Base-by-base conservation (phyloP, 2,797 vertebrate species). In the Pampus argenteus region DNA sequence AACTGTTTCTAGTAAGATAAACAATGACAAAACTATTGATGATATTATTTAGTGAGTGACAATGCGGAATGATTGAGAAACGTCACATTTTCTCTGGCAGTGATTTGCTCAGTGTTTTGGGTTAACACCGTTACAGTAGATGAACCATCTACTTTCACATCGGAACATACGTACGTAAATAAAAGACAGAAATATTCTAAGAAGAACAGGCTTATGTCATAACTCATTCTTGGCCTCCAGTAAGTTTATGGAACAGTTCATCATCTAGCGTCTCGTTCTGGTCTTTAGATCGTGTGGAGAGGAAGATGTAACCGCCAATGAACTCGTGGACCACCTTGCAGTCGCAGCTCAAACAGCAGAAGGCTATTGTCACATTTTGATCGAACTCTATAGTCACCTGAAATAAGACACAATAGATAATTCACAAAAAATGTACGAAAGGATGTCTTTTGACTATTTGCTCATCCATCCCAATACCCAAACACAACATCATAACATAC, bases 231-330 rank as follows among this genome's bases (percentile, higher is more conserved):
- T 98, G 97, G 29, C 98, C 98, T 38, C 98, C 97, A 0, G 98
- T 99, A 66, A 99, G 92, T 93, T 98, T 99, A 85, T 97, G 97
- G 92, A 99, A 99, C 62, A 99, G 90, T 42, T 99, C 98, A 93
- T 98, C 98, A 2, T 99, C 98, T 68, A 99, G 88, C 0, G 95
- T 97, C 89, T 99, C 97, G 4, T 98, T 98, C 87, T 99, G 98
- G 92, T 97, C 98, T 90, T 99, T 99, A 63, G 97, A 97, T 65
- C 98, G 94, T 0, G 98, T 99, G 36, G 98, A 99, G 71, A 99
- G 84, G 93, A 99, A 99, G 88, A 99, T 99, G 89, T 99, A 99
- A 29, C 98, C 98, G 0, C 98, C 98, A 0, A 99, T 99, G 73
- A 96, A 98, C 84, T 99, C 98, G 0, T 99, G 98, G 31, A 99